These are phyloP conservation scores for Carcharodon carcharias DNA, from an alignment of 2,797 vertebrate genomes.

Conservation along the genomic window DNA sequence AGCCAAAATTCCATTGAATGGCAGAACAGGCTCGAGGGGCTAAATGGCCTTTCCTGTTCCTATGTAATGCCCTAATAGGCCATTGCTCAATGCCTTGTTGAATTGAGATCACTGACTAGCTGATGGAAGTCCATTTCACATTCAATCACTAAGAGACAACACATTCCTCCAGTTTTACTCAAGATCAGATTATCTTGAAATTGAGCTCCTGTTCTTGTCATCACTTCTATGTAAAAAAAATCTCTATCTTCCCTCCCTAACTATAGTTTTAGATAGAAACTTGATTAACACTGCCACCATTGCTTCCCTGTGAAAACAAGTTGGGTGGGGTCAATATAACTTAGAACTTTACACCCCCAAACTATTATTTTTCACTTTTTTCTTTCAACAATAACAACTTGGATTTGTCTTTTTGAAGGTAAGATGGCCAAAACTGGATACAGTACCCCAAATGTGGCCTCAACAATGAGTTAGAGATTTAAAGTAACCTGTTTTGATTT, in stretches of 20 bases:
- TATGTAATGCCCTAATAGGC: background rate
- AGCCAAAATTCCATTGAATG: background rate
- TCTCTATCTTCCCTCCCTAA: too few species aligned
- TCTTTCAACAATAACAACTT: background rate
- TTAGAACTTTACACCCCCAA: background rate
- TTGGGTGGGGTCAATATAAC: background rate
- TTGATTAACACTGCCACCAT: too few species aligned
- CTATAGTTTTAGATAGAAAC: too few species aligned
- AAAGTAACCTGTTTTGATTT: too few species aligned
- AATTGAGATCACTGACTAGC: background rate
- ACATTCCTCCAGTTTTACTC: background rate
- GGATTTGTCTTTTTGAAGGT: background rate
- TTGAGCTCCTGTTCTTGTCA: background rate
- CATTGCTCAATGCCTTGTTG: background rate
- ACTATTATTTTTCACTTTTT: background rate
- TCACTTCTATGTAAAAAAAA: background rate
- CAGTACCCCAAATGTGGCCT: too few species aligned
- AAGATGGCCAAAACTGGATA: background rate
- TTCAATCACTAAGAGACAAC: background rate
- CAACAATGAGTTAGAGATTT: too few species aligned
- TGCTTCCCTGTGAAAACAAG: background rate
- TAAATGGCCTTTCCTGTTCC: background rate
- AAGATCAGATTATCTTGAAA: background rate
- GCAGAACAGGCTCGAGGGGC: background rate
- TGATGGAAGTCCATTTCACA: background rate